A percentile compares a stretch with the other conserved stretches of the same genome.
These are phyloP conservation scores for Phocoena sinus DNA, from an alignment of 2,113 vertebrate genomes.

Conservation along the genomic window DNA sequence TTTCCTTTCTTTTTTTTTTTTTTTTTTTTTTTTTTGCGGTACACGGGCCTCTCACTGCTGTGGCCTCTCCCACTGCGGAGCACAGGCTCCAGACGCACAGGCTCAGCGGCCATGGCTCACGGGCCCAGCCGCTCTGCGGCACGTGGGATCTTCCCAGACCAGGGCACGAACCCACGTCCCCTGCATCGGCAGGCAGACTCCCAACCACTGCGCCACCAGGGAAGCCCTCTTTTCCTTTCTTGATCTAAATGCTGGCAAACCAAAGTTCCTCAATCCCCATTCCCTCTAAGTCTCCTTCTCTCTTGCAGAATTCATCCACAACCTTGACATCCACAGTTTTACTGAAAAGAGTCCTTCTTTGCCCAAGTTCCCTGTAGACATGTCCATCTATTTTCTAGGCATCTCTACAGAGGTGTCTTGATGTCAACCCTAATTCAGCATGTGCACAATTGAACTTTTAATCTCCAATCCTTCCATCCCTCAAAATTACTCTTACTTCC, in stretches of 20 bases:
- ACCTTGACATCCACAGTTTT: background rate
- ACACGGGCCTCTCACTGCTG: too few species aligned
- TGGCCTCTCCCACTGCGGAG: too few species aligned
- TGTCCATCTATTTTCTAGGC: fast-evolving
- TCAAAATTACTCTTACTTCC: background rate
- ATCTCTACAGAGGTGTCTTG: background rate
- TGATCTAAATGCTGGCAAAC: background rate
- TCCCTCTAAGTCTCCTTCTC: background rate
- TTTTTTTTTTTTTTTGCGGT: too few species aligned
- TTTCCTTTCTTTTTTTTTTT: background rate
- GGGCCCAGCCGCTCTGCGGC: too few species aligned
- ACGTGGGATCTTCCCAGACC: too few species aligned
- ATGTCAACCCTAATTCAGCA: background rate
- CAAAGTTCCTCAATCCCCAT: background rate
- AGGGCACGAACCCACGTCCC: too few species aligned
- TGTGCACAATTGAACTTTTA: background rate
- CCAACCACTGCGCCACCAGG: too few species aligned
- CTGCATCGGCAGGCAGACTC: too few species aligned
- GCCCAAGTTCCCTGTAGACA: background rate
- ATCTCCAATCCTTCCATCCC: background rate
- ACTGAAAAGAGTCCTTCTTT: too few species aligned
- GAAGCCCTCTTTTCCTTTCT: background rate
- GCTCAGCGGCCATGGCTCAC: too few species aligned
- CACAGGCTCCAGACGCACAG: too few species aligned
- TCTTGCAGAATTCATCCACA: background rate